Percentiles rank a stretch among this genome's conserved stretches.
phyloP scores from a whole-genome alignment of 2,888 invertebrate species.

The Resseliella maxima region DNA sequence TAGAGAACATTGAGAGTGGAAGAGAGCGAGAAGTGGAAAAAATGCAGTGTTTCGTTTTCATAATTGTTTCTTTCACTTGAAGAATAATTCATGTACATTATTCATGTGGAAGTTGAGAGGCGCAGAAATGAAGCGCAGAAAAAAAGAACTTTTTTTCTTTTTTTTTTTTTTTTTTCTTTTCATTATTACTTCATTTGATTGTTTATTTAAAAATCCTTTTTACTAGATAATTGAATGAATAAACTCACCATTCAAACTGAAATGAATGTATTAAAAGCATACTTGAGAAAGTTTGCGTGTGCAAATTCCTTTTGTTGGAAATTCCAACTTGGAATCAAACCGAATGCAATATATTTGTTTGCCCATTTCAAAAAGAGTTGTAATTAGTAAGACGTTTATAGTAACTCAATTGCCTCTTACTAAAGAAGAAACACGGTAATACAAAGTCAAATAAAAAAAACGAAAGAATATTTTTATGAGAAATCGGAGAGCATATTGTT shows the following conservation, averaged over 20 bases:
- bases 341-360: neutral
- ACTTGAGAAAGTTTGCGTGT: neutral
- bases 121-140: neutral
- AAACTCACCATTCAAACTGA: neutral
- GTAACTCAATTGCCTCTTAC: neutral
- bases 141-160: too few relatives aligned
- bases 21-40: neutral
- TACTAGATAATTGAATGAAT: neutral
- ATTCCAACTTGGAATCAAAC: neutral
- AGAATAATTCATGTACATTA: neutral
- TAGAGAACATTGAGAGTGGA: too few relatives aligned
- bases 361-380: neutral
- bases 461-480: neutral
- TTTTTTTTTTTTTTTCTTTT: neutral
- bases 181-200: slow-evolving; percentile 21
- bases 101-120: neutral
- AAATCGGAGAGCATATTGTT: neutral
- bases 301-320: neutral
- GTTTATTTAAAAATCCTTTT: neutral
- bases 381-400: slow-evolving; percentile 24
- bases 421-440: neutral
- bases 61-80: neutral
- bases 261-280: neutral
- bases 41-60: slow-evolving; percentile 12
- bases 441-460: too few relatives aligned